These are phyloP conservation scores for Columba janthina DNA, from an alignment of 2,113 vertebrate genomes.

Conservation along the genomic window DNA sequence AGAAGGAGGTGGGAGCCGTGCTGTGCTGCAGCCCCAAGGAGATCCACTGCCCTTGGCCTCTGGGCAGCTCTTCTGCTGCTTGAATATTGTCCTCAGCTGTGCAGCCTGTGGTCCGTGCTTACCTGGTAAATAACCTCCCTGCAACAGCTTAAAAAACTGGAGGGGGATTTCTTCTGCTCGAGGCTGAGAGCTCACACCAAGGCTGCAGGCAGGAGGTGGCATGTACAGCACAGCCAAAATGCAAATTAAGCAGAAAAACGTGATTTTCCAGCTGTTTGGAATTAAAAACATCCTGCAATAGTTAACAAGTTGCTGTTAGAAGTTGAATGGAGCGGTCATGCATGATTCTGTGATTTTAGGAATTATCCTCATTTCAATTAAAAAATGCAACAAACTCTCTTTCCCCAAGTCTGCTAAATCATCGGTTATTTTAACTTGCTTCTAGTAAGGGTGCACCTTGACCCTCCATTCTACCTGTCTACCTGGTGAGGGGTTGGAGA, in stretches of 20 bases:
- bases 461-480: neutral
- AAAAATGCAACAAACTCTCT: neutral
- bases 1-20: neutral
- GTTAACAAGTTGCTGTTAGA: neutral
- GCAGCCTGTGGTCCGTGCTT: neutral
- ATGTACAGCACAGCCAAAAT: neutral
- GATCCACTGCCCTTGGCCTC: neutral
- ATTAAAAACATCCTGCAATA: neutral
- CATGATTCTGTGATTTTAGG: neutral
- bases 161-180: neutral
- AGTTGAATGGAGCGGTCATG: neutral
- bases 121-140: neutral
- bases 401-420: neutral
- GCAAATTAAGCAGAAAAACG: neutral
- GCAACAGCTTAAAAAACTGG: neutral
- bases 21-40: fast-evolving
- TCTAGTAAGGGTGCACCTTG: neutral
- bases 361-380: neutral
- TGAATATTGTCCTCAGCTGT: fast-evolving
- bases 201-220: neutral
- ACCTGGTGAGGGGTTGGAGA: neutral
- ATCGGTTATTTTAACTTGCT: neutral
- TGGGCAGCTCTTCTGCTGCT: neutral
- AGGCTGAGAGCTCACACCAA: neutral
- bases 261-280: neutral